A percentile compares a stretch with the other conserved stretches of the same genome.
Evolutionary conservation across 2,113 vertebrate genomes (phyloP).

Genomic region (Nycticebus coucang): DNA sequence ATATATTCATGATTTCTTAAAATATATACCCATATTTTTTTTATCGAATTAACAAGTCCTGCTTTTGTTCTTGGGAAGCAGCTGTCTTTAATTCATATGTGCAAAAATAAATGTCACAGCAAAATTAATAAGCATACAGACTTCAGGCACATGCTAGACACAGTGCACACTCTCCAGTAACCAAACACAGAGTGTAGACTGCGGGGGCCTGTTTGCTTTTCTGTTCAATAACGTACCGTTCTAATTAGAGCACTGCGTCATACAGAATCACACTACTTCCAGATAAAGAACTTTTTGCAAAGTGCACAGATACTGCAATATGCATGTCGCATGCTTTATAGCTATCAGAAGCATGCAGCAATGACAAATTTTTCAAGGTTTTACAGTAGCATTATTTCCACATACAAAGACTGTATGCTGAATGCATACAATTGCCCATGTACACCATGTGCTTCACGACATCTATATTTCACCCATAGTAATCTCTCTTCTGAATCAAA

Average conservation of each 20-base stretch:
- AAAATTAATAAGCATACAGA: constrained; percentile 42
- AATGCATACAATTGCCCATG: background rate
- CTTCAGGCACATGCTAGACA: background rate
- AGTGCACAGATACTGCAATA: constrained; percentile 61
- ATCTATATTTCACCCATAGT: background rate
- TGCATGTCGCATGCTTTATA: constrained; percentile 64
- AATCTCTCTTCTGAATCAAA: background rate
- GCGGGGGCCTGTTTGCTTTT: constrained; percentile 60
- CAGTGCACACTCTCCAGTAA: constrained; percentile 40
- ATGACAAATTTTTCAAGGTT: constrained; percentile 50
- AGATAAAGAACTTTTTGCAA: constrained; percentile 61
- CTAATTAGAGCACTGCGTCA: constrained; percentile 75
- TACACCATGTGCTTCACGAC: background rate
- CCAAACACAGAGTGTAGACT: background rate
- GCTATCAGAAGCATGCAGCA: constrained; percentile 46
- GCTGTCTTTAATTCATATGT: background rate
- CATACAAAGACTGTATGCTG: background rate
- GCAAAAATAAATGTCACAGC: background rate
- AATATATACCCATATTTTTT: background rate
- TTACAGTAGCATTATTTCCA: constrained; percentile 54
- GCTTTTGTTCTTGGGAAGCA: constrained; percentile 16
- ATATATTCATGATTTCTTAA: constrained; percentile 11
- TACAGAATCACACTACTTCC: constrained; percentile 43
- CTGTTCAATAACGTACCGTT: constrained; percentile 65
- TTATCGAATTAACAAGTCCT: background rate